These are phyloP conservation scores for Larimichthys polyactis DNA, from an alignment of 2,113 vertebrate species.

Conservation along the genomic window DNA sequence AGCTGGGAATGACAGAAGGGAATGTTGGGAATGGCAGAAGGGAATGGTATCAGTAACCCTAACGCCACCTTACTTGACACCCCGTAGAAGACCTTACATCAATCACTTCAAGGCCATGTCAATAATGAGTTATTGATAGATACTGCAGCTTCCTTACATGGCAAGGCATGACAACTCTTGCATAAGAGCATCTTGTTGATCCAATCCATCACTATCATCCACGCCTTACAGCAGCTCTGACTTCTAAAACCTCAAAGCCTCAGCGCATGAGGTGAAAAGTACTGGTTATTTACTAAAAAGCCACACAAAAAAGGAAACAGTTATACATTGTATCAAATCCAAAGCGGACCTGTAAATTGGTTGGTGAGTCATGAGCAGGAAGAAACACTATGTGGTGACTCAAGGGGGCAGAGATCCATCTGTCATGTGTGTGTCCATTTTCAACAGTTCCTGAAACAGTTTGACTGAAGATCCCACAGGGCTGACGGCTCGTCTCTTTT, in stretches of 20 bases:
- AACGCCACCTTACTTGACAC: neutral
- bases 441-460: constrained; percentile 13
- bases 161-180: neutral
- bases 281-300: constrained; percentile 6
- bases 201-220: neutral
- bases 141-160: neutral
- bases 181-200: neutral
- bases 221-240: neutral
- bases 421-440: constrained; percentile 29
- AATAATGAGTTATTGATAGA: constrained; percentile 12
- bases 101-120: constrained; percentile 9
- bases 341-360: constrained; percentile 22
- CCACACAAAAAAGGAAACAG: neutral
- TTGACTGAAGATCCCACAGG: constrained; percentile 8
- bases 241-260: neutral
- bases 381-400: constrained; percentile 14
- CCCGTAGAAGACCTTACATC: neutral
- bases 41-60: constrained; percentile 5
- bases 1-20: neutral
- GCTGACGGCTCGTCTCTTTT: neutral
- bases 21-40: constrained; percentile 9
- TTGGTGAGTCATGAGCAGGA: constrained; percentile 1
- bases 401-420: constrained; percentile 27
- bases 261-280: neutral
- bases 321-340: neutral